Conservation (phyloP, 92 coral and sea anemone species). For the Actinostola sp. region DNA sequence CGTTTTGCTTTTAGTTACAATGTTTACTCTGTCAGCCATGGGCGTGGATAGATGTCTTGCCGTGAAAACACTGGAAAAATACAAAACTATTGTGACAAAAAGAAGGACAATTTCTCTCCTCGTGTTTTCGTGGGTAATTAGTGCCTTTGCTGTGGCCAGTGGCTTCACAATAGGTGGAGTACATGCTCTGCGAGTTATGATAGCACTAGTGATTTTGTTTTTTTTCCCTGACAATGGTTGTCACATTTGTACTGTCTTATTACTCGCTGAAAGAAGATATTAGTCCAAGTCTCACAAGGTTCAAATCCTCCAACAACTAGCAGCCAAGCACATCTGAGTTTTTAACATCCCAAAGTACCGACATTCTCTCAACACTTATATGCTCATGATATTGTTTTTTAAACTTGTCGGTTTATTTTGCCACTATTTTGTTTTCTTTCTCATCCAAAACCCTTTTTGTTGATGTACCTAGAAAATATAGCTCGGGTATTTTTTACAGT, state of each 20-base stretch:
- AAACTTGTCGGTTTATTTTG: constrained; percentile 5
- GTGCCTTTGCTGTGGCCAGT: background rate
- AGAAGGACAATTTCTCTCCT: background rate
- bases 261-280: constrained; percentile 16
- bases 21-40: background rate
- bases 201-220: background rate
- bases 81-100: background rate
- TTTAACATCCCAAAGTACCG: constrained; percentile 10
- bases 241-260: constrained; percentile 10
- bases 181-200: background rate
- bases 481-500: background rate
- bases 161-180: background rate
- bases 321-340: background rate
- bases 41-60: constrained; percentile 6
- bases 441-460: background rate
- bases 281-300: background rate
- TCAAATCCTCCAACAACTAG: too few species aligned
- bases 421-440: constrained; percentile 6
- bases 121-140: background rate
- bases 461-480: constrained; percentile 7
- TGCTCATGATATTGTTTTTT: constrained; percentile 1
- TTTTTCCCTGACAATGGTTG: background rate
- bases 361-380: constrained; percentile 13
- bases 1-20: background rate
- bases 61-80: background rate